Base-by-base conservation (phyloP, 2,888 invertebrate species). In the Anoncus sp. region DNA sequence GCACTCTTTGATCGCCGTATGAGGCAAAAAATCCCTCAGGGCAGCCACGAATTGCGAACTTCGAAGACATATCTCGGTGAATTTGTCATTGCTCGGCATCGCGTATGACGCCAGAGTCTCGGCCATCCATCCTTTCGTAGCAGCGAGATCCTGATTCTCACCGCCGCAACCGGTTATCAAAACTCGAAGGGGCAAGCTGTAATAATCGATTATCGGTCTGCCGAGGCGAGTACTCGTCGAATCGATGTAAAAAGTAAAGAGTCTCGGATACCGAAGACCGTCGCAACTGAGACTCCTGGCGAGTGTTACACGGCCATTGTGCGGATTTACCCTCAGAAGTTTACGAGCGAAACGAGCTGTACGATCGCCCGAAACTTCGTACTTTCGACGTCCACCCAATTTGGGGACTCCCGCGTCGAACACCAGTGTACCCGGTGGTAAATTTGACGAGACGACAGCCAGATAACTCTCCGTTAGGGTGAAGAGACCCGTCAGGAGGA, bases 91-190 rank as follows among this genome's bases (percentile, higher is more conserved):
- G 35, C 96, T 96, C 72, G 97, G 97, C 91, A 97, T 96, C n/a
- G 96, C 95, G 89, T 96, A 97, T 40, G 97, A 97, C 6, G 97
- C 97, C 83, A 96, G 95, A 0, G 97, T 97, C 90, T 97, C 97
- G 16, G 96, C 95, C 87, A 96, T 95, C 96, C 97, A 97, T 88
- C 96, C 96, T 87, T 95, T 96, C 14, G 97, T 96, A 85, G 96
- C 96, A 10, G 95, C 90, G 49, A 93, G 90, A 75, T 95, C 94
- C 7, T 94, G 92, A 73, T 94, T 93, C 84, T 95, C 93, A 75
- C 94, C 92, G 70, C 94, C 94, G 85, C 96, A 96, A 0, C 96
- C 96, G 12, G 95, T 94, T 40, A 97, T 94, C 82, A 96, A 93
- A 67, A 97, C 93, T 81, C 97, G 92, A 76, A 97, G 92, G 1